Percentiles rank a stretch among this genome's conserved stretches.
phyloP scores from a whole-genome alignment of 2,888 invertebrate genomes.

The Chironomus tentans region DNA sequence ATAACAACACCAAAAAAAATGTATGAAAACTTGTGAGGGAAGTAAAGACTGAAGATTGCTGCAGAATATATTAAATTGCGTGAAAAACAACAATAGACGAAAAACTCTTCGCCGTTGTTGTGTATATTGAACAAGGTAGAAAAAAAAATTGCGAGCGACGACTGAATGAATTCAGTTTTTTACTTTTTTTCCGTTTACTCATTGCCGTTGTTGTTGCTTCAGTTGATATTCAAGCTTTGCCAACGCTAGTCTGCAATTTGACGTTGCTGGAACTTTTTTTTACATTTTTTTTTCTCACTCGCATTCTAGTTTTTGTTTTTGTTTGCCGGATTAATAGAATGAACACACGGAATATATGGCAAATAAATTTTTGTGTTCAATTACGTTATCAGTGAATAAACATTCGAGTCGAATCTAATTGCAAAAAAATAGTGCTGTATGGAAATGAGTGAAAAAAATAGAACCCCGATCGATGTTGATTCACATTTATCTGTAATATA shows the following conservation, averaged over 20 bases:
- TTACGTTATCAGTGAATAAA: not conserved
- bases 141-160: slow-evolving; percentile 22
- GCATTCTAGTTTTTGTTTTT: not conserved
- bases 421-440: not conserved
- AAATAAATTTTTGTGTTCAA: not conserved
- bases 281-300: not conserved
- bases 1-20: not conserved
- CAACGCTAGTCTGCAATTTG: slow-evolving; percentile 15
- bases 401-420: not conserved
- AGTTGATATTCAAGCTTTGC: slow-evolving; percentile 22
- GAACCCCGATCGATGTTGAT: not conserved
- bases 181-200: slow-evolving; percentile 9
- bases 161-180: slow-evolving; percentile 3
- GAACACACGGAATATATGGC: not conserved
- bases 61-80: not conserved
- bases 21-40: too few species aligned
- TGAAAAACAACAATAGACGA: slow-evolving; percentile 12
- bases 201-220: slow-evolving; percentile 20
- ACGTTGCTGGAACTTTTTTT: not conserved
- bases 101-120: not conserved
- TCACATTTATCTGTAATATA: too few species aligned
- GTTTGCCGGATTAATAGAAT: not conserved
- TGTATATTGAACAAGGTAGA: slow-evolving; percentile 10
- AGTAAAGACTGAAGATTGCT: too few species aligned
- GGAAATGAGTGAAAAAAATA: not conserved